Percentiles rank a stretch among this genome's conserved stretches.
These are phyloP conservation scores for Chrosomus eos DNA, from an alignment of 2,797 vertebrate species.

Conservation along the genomic window DNA sequence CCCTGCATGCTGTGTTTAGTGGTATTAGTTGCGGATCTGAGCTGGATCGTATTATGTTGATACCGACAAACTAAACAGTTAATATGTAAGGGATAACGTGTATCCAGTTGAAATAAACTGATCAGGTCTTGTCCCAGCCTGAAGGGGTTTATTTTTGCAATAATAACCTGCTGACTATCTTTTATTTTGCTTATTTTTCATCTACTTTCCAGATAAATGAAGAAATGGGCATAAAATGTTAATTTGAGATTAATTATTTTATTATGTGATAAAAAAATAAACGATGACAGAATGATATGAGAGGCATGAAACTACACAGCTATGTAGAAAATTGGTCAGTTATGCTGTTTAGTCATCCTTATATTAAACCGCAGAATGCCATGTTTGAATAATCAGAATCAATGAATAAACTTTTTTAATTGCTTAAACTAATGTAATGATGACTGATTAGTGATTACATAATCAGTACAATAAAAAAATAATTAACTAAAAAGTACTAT, in stretches of 20 bases:
- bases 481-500: too few relatives aligned
- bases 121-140: not conserved
- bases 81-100: not conserved
- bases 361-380: not conserved
- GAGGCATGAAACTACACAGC: not conserved
- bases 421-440: not conserved
- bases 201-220: not conserved
- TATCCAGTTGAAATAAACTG: slow-evolving; percentile 11
- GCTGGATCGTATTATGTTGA: slow-evolving; percentile 15
- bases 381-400: not conserved
- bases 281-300: not conserved
- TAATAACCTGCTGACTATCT: not conserved
- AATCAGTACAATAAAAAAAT: not conserved
- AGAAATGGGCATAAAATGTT: not conserved
- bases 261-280: not conserved
- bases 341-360: not conserved
- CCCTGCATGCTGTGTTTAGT: not conserved
- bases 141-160: slow-evolving; percentile 1
- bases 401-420: not conserved
- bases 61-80: slow-evolving; percentile 12
- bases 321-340: not conserved
- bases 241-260: not conserved
- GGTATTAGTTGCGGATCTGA: slow-evolving; percentile 30
- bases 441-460: not conserved
- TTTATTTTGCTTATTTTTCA: not conserved